Evolutionary conservation across 2,888 invertebrate genomes (phyloP).

Genomic region (Thysanoteuthis rhombus): DNA sequence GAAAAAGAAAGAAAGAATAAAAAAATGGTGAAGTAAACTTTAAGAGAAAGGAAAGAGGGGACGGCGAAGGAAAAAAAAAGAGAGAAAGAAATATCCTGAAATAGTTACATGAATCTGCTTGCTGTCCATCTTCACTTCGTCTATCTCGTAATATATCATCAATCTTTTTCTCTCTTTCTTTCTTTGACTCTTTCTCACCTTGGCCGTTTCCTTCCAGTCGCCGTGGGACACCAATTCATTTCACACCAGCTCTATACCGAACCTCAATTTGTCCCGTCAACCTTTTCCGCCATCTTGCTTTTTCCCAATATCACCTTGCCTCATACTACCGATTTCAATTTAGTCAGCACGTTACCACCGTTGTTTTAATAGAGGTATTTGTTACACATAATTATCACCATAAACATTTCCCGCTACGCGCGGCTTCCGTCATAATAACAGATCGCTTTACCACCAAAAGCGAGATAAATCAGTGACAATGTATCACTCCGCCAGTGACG

Average conservation of each 20-base stretch:
- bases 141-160: too few relatives aligned
- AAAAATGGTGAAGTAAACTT: not conserved
- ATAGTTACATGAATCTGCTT: too few relatives aligned
- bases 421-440: conserved; percentile 12
- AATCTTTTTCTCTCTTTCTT: not conserved
- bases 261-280: not conserved
- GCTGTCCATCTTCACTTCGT: too few relatives aligned
- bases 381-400: not conserved
- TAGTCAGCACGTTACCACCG: not conserved
- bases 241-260: not conserved
- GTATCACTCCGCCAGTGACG: not conserved
- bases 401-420: conserved; percentile 12
- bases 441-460: not conserved
- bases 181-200: not conserved
- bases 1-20: not conserved
- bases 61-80: not conserved
- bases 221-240: not conserved
- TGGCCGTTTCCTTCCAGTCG: not conserved
- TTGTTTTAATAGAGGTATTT: not conserved
- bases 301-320: not conserved
- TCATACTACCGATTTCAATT: not conserved
- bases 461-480: not conserved
- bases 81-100: too few relatives aligned
- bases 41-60: not conserved
- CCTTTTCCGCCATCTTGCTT: not conserved